Base-by-base conservation (phyloP, 2,113 vertebrate species). In the Muntiacus muntjak region DNA sequence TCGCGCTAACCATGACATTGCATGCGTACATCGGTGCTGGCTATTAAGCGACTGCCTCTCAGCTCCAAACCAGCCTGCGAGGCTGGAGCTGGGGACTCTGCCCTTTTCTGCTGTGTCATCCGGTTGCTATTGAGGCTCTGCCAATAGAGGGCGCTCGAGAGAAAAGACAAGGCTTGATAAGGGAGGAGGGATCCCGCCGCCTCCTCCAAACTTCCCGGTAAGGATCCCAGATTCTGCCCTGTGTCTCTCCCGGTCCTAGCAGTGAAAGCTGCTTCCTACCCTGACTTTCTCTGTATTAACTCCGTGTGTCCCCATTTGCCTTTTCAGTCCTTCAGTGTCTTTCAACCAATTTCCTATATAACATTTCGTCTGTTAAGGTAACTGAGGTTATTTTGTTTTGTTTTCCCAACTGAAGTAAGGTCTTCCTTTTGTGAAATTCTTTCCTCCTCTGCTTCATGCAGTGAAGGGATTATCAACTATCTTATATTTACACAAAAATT, bases 231-330 rank as follows among this genome's bases (percentile, higher is more conserved):
- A 26, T 74, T 60, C 76, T 78, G 40, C 62, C 6, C 25, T 11
- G 2, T 52, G 26, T 84, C 40, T 9, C 21, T 16, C 25, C 16
- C 2, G 4, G 30, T 7, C 5, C 5, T 36, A 10, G 10, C 16
- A 1, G 23, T 54, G 47, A 89, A 25, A 23, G 17, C 33, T 62
- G 40, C 57, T 87, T 93, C 47, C 6, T 54, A 11, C 7, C 12
- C 40, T 85, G 45, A 57, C 40, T 52, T 58, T 19, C 81, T 71
- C 28, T n/a, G 2, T 47, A 3, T 81, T 14, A 54, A 17, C 6
- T 26, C 67, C 10, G 0, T 0, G 2, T 2, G 33, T 58, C 36
- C 36, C 3, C 28, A 14, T 54, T 76, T 14, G 13, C 13, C n/a
- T 60, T 89, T 94, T 67, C 5, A 47, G 62, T 40, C 33, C 30